Conservation (phyloP, 2,113 vertebrate species). For the Blennius ocellaris region DNA sequence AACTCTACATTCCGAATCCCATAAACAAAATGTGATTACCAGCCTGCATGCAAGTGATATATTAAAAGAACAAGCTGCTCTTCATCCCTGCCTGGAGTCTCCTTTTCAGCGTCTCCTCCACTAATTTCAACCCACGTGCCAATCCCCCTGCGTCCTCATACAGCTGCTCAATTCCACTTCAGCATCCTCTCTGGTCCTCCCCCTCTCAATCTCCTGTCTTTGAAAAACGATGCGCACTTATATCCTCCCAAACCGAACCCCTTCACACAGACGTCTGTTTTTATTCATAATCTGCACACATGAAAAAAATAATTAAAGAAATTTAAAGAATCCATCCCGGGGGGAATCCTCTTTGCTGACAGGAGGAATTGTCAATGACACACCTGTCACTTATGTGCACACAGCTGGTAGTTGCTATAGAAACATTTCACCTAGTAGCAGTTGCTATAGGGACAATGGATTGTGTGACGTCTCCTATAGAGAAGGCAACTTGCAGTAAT, state of each 20-base stretch:
- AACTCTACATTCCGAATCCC: not conserved
- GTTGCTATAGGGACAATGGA: slow-evolving; percentile 66
- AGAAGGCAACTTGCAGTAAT: slow-evolving; percentile 27
- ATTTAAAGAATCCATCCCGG: not conserved
- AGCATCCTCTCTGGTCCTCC: not conserved
- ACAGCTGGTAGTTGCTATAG: slow-evolving; percentile 76
- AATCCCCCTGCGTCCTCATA: not conserved
- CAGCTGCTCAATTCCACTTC: not conserved
- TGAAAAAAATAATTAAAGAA: not conserved
- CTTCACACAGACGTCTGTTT: too few species aligned
- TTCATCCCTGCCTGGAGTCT: not conserved
- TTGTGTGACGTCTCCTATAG: slow-evolving; percentile 57
- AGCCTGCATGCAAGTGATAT: not conserved
- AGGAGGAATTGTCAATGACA: slow-evolving; percentile 13
- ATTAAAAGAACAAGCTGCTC: not conserved
- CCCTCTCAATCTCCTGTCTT: slow-evolving; percentile 13
- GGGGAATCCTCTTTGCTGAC: slow-evolving; percentile 19
- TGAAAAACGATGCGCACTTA: not conserved
- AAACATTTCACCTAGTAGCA: slow-evolving; percentile 67
- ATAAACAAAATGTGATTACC: slow-evolving; percentile 36
- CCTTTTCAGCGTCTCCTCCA: slow-evolving; percentile 11
- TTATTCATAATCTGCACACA: too few species aligned
- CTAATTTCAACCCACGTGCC: slow-evolving; percentile 3
- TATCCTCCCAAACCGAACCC: too few species aligned
- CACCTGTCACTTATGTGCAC: slow-evolving; percentile 52